Evolutionary conservation across 2,888 invertebrate species (phyloP), one percentile per base, ranked within the genome.

Genomic region (Vannuccia rotundouncinata): DNA sequence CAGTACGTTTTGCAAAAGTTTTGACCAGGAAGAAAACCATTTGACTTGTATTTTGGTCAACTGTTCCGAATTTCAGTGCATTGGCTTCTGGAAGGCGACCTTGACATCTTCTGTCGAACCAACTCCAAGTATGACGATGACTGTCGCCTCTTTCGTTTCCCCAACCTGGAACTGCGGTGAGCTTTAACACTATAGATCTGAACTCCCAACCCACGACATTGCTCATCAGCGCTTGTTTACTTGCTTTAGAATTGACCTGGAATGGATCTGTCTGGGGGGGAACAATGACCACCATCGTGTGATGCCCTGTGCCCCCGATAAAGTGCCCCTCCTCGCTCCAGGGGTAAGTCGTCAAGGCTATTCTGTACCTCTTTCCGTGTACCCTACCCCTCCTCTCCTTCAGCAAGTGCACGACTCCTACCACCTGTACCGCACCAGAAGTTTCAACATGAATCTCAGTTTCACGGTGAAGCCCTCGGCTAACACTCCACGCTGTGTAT

Each of bases 61-160:
- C n/a, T n/a, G n/a, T n/a, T n/a, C n/a, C 45, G 5, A 5, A 82
- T 83, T 84, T 80, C 85, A 89, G 88, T 85, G 0, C 94, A 93
- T 88, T 92, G 95, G 81, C 92, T 94, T 77, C 93, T 95, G 85
- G 93, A 95, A 85, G 96, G 97, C 0, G 94, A 96, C 86, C 89
- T 99, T 81, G 94, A 95, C 88, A 94, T 98, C 84, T 95, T 93
- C 85, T 95, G 96, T 0, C 91, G 96, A 81, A 99, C 98, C 0
- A 98, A 98, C 0, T 97, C 97, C 82, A 97, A 99, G 88, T 99
- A 99, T 89, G 98, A 99, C 88, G 66, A 73, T 82, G 99, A 99
- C 89, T 96, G 96, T 86, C 92, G 94, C 78, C 91, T 99, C 83
- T 89, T 99, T 45, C 94, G 95, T 85, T 90, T 98, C 83, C 98